Evolutionary conservation across 2,797 vertebrate genomes (phyloP).

Genomic region (Echiichthys vipera): DNA sequence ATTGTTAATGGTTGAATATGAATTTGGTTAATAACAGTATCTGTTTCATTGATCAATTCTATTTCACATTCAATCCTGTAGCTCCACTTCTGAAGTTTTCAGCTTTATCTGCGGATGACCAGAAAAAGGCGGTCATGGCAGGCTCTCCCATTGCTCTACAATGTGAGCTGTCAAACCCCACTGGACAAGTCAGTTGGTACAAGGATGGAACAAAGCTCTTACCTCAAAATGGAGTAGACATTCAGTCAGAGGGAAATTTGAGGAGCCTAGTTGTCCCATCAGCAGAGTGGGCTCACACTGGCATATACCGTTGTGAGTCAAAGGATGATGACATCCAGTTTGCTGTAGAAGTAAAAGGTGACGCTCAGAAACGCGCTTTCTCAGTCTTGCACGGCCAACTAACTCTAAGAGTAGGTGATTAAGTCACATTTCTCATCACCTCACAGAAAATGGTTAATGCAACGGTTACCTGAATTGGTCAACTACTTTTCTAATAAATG

Average conservation of each 20-base stretch:
- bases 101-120: slow-evolving; percentile 76
- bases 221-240: slow-evolving; percentile 71
- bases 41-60: slow-evolving; percentile 55
- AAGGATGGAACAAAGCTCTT: slow-evolving; percentile 84
- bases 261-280: slow-evolving; percentile 83
- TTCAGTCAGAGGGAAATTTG: slow-evolving; percentile 82
- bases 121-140: slow-evolving; percentile 73
- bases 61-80: slow-evolving; percentile 77
- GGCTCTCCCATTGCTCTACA: slow-evolving; percentile 84
- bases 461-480: background rate
- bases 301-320: slow-evolving; percentile 84
- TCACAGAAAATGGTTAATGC: slow-evolving; percentile 10
- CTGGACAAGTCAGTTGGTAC: slow-evolving; percentile 84
- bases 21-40: slow-evolving; percentile 22
- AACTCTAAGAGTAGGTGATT: slow-evolving; percentile 58
- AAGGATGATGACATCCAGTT: slow-evolving; percentile 85
- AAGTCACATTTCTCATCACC: background rate
- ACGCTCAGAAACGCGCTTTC: slow-evolving; percentile 67
- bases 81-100: slow-evolving; percentile 80
- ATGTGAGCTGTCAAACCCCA: slow-evolving; percentile 85
- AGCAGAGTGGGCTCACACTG: slow-evolving; percentile 79
- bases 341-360: slow-evolving; percentile 89
- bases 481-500: background rate
- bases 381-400: slow-evolving; percentile 72
- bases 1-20: background rate